These are phyloP conservation scores for Pollachius pollachius DNA, from an alignment of 2,113 vertebrate genomes.

Conservation along the genomic window DNA sequence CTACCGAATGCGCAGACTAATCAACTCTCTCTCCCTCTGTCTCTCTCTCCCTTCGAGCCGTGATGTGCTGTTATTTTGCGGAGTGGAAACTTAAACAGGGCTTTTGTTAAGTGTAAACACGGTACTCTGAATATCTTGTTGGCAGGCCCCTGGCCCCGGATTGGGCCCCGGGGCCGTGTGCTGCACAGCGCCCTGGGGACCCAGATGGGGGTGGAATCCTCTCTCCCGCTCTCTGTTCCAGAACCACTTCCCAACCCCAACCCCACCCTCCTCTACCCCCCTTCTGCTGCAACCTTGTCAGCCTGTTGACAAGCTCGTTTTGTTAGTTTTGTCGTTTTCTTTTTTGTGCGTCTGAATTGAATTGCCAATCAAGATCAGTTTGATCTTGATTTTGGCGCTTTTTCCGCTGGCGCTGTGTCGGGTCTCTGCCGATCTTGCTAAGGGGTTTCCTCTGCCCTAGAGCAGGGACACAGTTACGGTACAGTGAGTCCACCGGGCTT, in stretches of 20 bases:
- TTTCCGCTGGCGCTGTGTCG: too few relatives aligned
- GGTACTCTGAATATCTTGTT: slow-evolving; percentile 45
- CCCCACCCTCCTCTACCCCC: too few relatives aligned
- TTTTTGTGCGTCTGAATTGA: too few relatives aligned
- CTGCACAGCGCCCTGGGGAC: neutral
- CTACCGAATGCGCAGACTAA: slow-evolving; percentile 37
- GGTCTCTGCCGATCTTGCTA: too few relatives aligned
- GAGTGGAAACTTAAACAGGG: slow-evolving; percentile 48
- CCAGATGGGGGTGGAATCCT: neutral
- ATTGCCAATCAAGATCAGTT: too few relatives aligned
- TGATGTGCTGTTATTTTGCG: slow-evolving; percentile 56
- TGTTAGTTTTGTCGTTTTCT: too few relatives aligned
- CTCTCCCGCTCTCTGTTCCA: too few relatives aligned
- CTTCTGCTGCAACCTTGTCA: too few relatives aligned
- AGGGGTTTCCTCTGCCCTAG: too few relatives aligned
- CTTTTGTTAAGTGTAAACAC: slow-evolving; percentile 53
- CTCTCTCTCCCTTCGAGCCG: slow-evolving; percentile 31
- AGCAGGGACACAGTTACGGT: neutral
- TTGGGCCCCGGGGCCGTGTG: slow-evolving; percentile 17
- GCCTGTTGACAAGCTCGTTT: too few relatives aligned
- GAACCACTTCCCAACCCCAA: too few relatives aligned
- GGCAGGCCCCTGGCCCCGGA: slow-evolving; percentile 27
- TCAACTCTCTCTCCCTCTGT: slow-evolving; percentile 30
- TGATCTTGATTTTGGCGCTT: too few relatives aligned
- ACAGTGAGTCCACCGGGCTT: slow-evolving; percentile 9